Percentiles rank a stretch among this genome's conserved stretches.
phyloP scores from a whole-genome alignment of 2,797 vertebrate genomes.

The Tapirus indicus region DNA sequence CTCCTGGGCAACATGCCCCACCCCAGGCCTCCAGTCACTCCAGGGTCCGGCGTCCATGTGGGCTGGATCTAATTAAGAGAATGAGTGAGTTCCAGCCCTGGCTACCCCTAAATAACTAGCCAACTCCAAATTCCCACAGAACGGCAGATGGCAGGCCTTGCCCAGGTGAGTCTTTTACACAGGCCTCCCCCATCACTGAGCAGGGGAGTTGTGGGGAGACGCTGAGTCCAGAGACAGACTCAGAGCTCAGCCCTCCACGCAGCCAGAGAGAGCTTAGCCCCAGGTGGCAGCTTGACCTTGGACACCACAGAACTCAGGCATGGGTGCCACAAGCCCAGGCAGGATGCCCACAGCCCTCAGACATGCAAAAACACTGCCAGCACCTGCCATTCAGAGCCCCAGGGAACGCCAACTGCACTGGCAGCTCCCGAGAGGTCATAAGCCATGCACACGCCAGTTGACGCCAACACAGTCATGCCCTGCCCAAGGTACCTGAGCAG shows the following conservation, averaged over 20 bases:
- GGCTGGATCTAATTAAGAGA: background rate
- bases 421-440: slow-evolving; percentile 29
- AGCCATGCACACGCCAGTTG: slow-evolving; percentile 81
- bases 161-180: background rate
- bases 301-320: background rate
- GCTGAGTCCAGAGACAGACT: background rate
- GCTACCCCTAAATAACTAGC: background rate
- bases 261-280: background rate
- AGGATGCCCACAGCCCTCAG: background rate
- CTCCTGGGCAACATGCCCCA: background rate
- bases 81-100: background rate
- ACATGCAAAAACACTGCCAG: background rate
- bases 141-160: background rate
- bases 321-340: background rate
- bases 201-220: background rate
- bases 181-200: background rate
- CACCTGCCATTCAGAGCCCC: slow-evolving; percentile 24
- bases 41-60: background rate
- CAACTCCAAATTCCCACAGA: background rate
- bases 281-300: background rate
- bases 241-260: background rate
- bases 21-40: background rate
- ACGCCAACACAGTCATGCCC: slow-evolving; percentile 82
- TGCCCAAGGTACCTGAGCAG: slow-evolving; percentile 95
- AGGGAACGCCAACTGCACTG: slow-evolving; percentile 29